Evolutionary conservation across 2,888 invertebrate genomes (phyloP), one percentile per base, ranked within the genome.

Genomic region (Latheticus oryzae): DNA sequence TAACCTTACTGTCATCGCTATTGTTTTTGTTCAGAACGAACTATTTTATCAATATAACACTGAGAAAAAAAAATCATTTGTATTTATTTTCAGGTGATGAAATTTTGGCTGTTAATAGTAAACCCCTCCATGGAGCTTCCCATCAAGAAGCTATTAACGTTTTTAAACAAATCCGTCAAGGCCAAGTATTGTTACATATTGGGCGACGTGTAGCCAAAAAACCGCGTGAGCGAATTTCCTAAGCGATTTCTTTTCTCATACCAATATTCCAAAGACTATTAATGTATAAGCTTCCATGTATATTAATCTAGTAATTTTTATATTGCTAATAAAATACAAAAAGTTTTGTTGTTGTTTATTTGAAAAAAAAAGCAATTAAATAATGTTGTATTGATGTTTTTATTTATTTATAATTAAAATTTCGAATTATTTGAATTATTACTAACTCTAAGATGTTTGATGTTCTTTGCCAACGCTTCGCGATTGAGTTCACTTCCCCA

Each of bases 81-180:
- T 19, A 19, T 15, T 37, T 16, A 35, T 67, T 83, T 82, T 11
- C 79, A 89, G 92, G 92, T 72, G 91, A 92, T 78, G 89, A 91
- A 81, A 88, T 92, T 71, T 77, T 91, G 65, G 88, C 90, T 54
- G 88, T 92, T 58, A 91, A 91, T 78, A 88, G 90, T n/a, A 86
- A 88, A 68, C 83, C 87, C 11, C 84, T 91, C 51, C 87, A 89
- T 60, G 90, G 90, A 0, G 81, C 89, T 73, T 90, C 89, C 0
- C 89, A 91, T 74, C 86, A 88, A 40, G 90, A 92, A 74, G 91
- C 91, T 13, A 89, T 92, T 65, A 82, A 87, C 60, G 84, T 91
- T 64, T 91, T 92, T 79, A 90, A 90, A 72, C 87, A 88, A 72
- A 89, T 92, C 37, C 87, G 88, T 71, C 84, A 85, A 1, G 92